These are phyloP conservation scores for Otus scops DNA, from an alignment of 2,797 vertebrate genomes.

Conservation along the genomic window DNA sequence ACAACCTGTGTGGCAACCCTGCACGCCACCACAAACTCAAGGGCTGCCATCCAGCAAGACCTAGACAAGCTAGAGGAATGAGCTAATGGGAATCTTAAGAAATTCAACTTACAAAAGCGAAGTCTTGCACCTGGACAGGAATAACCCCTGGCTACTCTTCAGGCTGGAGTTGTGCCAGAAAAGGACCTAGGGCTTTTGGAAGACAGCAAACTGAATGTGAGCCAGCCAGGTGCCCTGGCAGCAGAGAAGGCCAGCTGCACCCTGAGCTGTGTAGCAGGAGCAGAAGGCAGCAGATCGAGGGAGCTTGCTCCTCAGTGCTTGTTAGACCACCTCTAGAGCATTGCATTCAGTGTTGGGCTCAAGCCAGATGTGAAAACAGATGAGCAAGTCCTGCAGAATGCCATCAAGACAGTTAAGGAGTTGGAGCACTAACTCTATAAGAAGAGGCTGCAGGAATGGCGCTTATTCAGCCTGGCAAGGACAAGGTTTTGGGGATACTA, in stretches of 20 bases:
- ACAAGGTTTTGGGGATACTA: not conserved
- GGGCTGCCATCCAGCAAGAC: not conserved
- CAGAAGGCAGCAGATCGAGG: not conserved
- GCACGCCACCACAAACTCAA: accelerated
- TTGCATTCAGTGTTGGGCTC: not conserved
- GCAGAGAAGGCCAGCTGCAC: not conserved
- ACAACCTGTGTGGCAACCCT: not conserved
- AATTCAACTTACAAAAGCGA: not conserved
- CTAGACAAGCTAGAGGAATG: not conserved
- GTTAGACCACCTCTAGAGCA: not conserved
- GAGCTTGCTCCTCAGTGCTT: not conserved
- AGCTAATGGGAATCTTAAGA: not conserved
- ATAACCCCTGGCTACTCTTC: not conserved
- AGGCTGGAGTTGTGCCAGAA: not conserved
- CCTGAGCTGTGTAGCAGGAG: not conserved
- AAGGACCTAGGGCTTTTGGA: not conserved
- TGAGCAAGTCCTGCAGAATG: not conserved
- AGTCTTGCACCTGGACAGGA: not conserved
- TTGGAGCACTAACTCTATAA: not conserved
- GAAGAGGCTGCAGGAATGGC: not conserved
- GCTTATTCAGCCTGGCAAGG: not conserved
- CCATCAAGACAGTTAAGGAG: not conserved
- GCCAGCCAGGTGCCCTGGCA: not conserved
- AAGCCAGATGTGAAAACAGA: not conserved
- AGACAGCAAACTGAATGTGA: not conserved